Conservation (phyloP, 2,888 invertebrate genomes). For the Meganola albula region DNA sequence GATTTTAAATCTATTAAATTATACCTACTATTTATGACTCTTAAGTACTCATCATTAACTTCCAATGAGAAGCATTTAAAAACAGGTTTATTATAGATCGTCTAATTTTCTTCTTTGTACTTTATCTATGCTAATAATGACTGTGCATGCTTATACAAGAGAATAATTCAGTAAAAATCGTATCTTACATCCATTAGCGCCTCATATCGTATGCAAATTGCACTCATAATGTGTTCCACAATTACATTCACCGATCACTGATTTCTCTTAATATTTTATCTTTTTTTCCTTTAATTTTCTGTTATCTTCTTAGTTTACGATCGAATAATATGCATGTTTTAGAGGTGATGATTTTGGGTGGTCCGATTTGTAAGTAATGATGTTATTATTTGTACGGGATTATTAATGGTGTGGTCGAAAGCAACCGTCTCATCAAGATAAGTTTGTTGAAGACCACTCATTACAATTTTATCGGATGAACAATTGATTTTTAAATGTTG, state of each 20-base stretch:
- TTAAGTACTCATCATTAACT: conserved; percentile 14
- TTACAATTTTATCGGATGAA: conserved; percentile 64
- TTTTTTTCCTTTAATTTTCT: conserved; percentile 50
- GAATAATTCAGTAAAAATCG: conserved; percentile 58
- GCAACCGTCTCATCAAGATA: conserved; percentile 71
- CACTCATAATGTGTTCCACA: conserved; percentile 43
- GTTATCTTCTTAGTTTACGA: conserved; percentile 58
- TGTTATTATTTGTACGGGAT: conserved; percentile 68
- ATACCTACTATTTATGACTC: conserved; percentile 10
- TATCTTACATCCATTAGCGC: conserved; percentile 65
- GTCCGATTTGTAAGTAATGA: conserved; percentile 62
- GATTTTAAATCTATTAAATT: conserved; percentile 20
- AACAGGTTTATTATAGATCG: conserved; percentile 27
- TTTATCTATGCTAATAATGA: conserved; percentile 62
- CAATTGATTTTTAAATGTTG: conserved; percentile 62
- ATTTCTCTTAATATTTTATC: conserved; percentile 59
- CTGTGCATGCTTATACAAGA: conserved; percentile 50
- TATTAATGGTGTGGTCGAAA: conserved; percentile 60
- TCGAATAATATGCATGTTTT: conserved; percentile 42
- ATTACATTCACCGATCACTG: conserved; percentile 44
- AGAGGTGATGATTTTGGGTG: conserved; percentile 75
- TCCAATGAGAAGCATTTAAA: conserved; percentile 24
- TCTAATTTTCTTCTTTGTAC: conserved; percentile 38
- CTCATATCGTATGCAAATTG: conserved; percentile 72
- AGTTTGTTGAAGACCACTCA: conserved; percentile 66